Evolutionary conservation across 2,888 invertebrate genomes (phyloP).

Genomic region (Andrena chrysosceles): DNA sequence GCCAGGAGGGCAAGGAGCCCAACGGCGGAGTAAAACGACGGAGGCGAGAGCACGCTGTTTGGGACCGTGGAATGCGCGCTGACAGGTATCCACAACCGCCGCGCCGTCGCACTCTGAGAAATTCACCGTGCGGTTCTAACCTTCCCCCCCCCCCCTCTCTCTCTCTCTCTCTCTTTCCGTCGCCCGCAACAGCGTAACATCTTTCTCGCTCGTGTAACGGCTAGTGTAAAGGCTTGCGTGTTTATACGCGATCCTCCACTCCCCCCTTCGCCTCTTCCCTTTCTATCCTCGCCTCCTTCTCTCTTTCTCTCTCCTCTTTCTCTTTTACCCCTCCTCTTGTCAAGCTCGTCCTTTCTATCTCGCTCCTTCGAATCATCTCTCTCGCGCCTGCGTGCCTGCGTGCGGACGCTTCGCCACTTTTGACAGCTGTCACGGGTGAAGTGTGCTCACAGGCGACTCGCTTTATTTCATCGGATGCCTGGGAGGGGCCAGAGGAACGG

Average conservation of each 20-base stretch:
- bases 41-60: constrained; percentile 61
- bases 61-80: constrained; percentile 81
- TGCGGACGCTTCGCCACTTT: constrained; percentile 55
- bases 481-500: background rate
- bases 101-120: constrained; percentile 76
- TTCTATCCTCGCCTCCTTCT: constrained; percentile 20
- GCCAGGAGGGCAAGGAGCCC: background rate
- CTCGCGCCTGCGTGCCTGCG: constrained; percentile 43
- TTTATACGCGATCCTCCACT: constrained; percentile 57
- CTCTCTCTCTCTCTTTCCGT: constrained; percentile 43
- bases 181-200: constrained; percentile 38
- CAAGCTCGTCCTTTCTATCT: constrained; percentile 36
- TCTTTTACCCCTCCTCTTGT: constrained; percentile 29
- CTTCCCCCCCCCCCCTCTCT: no score
- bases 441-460: constrained; percentile 25
- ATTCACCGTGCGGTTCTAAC: constrained; percentile 69
- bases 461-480: constrained; percentile 27
- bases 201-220: constrained; percentile 42
- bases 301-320: constrained; percentile 40
- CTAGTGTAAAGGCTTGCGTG: constrained; percentile 51
- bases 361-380: constrained; percentile 45
- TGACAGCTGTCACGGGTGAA: constrained; percentile 63
- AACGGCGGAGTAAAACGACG: constrained; percentile 16
- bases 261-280: constrained; percentile 46
- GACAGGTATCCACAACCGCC: constrained; percentile 78